Evolutionary conservation across 2,888 invertebrate species (phyloP).

Genomic region (Agrotis clavis): DNA sequence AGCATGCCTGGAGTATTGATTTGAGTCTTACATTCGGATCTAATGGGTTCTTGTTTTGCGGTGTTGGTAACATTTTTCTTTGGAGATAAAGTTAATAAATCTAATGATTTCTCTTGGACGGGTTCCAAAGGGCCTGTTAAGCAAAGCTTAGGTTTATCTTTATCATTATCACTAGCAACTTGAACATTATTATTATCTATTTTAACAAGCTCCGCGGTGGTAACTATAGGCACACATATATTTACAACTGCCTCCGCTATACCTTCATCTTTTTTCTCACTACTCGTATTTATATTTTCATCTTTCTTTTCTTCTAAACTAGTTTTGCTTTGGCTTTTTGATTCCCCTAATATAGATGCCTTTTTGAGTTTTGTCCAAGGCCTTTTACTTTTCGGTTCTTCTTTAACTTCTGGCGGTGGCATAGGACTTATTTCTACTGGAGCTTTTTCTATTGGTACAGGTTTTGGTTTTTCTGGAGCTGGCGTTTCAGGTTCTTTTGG

Average conservation of each 20-base stretch:
- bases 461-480: constrained; percentile 78
- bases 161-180: constrained; percentile 80
- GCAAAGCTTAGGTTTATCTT: constrained; percentile 85
- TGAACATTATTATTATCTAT: constrained; percentile 89
- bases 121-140: constrained; percentile 86
- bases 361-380: constrained; percentile 95
- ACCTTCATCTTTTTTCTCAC: constrained; percentile 71
- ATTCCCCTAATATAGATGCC: constrained; percentile 92
- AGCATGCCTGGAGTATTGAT: constrained; percentile 74
- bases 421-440: constrained; percentile 80
- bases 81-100: constrained; percentile 85
- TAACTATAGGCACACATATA: constrained; percentile 83
- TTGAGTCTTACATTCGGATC: constrained; percentile 71
- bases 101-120: constrained; percentile 87
- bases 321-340: constrained; percentile 84
- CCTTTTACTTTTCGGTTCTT: constrained; percentile 89
- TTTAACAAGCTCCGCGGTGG: constrained; percentile 87
- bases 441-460: constrained; percentile 75
- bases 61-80: constrained; percentile 73
- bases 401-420: constrained; percentile 77
- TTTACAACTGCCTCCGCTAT: constrained; percentile 77
- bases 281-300: constrained; percentile 66
- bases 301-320: constrained; percentile 82
- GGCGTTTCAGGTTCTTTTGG: constrained; percentile 79
- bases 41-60: constrained; percentile 63